A percentile compares a stretch with the other conserved stretches of the same genome.
These are phyloP conservation scores for Microctenopoma steveboyesi DNA, from an alignment of 2,797 vertebrate species.

Conservation along the genomic window DNA sequence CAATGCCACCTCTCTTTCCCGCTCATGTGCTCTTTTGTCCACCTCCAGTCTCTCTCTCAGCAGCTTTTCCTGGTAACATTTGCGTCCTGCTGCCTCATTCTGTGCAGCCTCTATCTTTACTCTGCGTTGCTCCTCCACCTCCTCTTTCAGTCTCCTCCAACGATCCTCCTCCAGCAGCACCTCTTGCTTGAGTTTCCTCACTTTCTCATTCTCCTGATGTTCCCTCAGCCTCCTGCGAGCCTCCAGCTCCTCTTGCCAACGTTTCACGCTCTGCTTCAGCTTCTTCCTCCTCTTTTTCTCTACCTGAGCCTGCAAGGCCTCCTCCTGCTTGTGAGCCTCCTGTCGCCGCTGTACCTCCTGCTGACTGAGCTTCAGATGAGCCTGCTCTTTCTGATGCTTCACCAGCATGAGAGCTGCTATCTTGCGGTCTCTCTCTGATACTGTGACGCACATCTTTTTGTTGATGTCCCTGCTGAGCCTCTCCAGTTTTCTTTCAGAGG, in stretches of 20 bases:
- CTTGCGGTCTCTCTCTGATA: slow-evolving; percentile 85
- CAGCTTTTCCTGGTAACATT: slow-evolving; percentile 69
- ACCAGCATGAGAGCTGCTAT: slow-evolving; percentile 87
- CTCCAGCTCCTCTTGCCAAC: slow-evolving; percentile 77
- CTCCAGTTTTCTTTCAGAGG: slow-evolving; percentile 68
- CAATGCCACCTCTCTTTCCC: slow-evolving; percentile 46
- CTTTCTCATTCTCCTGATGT: slow-evolving; percentile 42
- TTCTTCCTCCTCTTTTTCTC: slow-evolving; percentile 73
- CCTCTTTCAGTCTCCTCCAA: slow-evolving; percentile 68
- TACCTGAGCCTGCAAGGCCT: slow-evolving; percentile 46
- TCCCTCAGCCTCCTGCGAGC: slow-evolving; percentile 60
- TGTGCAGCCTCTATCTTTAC: slow-evolving; percentile 46
- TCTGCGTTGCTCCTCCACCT: slow-evolving; percentile 64
- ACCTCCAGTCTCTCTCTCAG: slow-evolving; percentile 61
- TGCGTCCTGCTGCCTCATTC: slow-evolving; percentile 64
- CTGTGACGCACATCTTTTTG: slow-evolving; percentile 68
- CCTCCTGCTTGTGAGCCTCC: slow-evolving; percentile 74
- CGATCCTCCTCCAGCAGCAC: slow-evolving; percentile 59
- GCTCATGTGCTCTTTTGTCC: slow-evolving; percentile 57
- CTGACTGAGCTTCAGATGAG: slow-evolving; percentile 62
- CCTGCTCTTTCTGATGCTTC: slow-evolving; percentile 81
- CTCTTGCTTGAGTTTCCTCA: slow-evolving; percentile 41
- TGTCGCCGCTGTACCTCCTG: slow-evolving; percentile 77
- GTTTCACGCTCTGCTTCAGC: slow-evolving; percentile 67
- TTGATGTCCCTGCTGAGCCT: slow-evolving; percentile 71